Conservation (phyloP, 2,113 vertebrate species). For the Petrocephalus microphthalmus region DNA sequence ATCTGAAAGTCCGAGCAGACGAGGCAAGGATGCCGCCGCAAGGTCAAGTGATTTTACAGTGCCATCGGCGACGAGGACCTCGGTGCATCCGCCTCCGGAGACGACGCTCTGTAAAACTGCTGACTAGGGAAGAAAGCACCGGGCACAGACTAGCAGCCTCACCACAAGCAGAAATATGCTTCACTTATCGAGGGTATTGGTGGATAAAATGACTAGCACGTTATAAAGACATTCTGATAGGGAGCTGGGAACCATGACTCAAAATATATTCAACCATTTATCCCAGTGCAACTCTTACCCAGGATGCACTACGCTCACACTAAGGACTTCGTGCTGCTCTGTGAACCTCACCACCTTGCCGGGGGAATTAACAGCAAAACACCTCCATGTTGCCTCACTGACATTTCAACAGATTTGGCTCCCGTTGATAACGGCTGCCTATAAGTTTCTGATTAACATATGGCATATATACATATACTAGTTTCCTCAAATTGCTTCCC, state of each 20-base stretch:
- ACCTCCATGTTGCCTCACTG: constrained; percentile 40
- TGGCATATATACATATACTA: not conserved
- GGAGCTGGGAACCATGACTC: not conserved
- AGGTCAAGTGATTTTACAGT: constrained; percentile 17
- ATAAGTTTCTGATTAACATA: not conserved
- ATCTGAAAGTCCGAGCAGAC: constrained; percentile 18
- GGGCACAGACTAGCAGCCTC: not conserved
- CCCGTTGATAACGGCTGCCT: not conserved
- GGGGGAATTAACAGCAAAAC: constrained; percentile 55
- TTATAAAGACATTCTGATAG: not conserved
- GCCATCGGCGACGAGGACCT: not conserved
- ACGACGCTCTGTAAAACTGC: not conserved
- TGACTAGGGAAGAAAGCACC: constrained; percentile 3
- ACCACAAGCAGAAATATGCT: not conserved
- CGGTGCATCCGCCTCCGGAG: constrained; percentile 13
- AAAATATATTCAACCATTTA: not conserved
- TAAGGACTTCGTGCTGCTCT: not conserved
- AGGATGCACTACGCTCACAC: constrained; percentile 58
- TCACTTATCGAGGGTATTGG: not conserved
- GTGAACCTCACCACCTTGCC: constrained; percentile 41
- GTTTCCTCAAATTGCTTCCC: not conserved
- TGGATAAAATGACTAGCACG: not conserved
- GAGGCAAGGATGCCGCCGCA: constrained; percentile 15
- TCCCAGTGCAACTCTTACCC: constrained; percentile 10
- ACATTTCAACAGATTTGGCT: not conserved